Percentiles rank a stretch among this genome's conserved stretches.
phyloP scores from a whole-genome alignment of 2,113 vertebrate species.

The Parus major region DNA sequence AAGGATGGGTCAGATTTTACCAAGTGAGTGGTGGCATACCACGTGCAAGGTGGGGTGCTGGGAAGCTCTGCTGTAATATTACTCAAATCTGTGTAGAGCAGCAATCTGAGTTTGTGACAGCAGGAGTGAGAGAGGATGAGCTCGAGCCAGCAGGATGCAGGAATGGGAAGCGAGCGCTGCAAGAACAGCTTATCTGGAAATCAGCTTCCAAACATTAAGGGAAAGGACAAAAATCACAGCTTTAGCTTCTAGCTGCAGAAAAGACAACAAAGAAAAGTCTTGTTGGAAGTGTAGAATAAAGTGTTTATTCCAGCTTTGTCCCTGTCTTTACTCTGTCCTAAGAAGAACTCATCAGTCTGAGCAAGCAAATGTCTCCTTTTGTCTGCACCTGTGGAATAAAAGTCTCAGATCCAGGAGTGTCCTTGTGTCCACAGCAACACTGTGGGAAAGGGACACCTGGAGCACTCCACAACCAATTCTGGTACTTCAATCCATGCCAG shows the following conservation, averaged over 20 bases:
- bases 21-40: background rate
- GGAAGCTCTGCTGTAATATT: background rate
- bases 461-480: background rate
- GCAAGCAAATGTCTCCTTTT: rapidly evolving
- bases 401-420: rapidly evolving
- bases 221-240: background rate
- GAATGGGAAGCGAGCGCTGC: rapidly evolving
- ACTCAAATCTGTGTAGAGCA: background rate
- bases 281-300: background rate
- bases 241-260: background rate
- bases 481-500: rapidly evolving
- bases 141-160: background rate
- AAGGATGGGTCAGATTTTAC: background rate
- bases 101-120: background rate
- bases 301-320: background rate
- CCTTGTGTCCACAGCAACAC: rapidly evolving
- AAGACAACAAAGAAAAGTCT: background rate
- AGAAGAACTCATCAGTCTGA: background rate
- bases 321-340: background rate
- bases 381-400: background rate
- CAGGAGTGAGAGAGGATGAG: background rate
- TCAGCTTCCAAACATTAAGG: background rate
- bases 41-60: rapidly evolving
- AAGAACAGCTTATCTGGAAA: background rate
- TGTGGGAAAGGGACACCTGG: background rate